Evolutionary conservation across 1,140 invertebrate genomes (phyloP).

Genomic region (Zelostemma sp.): DNA sequence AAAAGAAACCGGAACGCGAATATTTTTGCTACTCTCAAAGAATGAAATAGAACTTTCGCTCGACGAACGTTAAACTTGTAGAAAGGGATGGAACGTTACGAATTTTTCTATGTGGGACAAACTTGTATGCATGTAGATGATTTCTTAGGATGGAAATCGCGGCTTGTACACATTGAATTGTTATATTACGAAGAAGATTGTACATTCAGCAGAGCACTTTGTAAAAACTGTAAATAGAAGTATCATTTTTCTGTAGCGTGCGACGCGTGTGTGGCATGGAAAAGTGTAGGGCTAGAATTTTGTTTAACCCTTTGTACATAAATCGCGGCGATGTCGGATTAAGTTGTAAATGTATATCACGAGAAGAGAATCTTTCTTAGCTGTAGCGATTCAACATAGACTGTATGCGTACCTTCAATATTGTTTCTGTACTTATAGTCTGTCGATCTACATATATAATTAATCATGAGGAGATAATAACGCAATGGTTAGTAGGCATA

Average conservation of each 20-base stretch:
- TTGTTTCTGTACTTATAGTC: slow-evolving; percentile 70
- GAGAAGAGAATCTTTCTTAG: slow-evolving; percentile 60
- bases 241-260: slow-evolving; percentile 33
- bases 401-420: slow-evolving; percentile 68
- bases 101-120: slow-evolving; percentile 25
- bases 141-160: slow-evolving; percentile 11
- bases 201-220: slow-evolving; percentile 31
- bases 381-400: slow-evolving; percentile 66
- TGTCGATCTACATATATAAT: slow-evolving; percentile 63
- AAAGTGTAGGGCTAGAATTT: slow-evolving; percentile 52
- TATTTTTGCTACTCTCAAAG: slow-evolving; percentile 1
- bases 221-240: slow-evolving; percentile 51
- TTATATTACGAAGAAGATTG: slow-evolving; percentile 37
- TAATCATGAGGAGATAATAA: slow-evolving; percentile 55
- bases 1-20: background rate
- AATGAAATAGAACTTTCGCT: background rate
- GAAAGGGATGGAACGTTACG: background rate
- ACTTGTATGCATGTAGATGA: slow-evolving; percentile 15
- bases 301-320: slow-evolving; percentile 60
- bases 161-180: slow-evolving; percentile 35
- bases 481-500: slow-evolving; percentile 63
- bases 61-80: background rate
- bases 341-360: slow-evolving; percentile 57
- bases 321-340: slow-evolving; percentile 34
- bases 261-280: slow-evolving; percentile 20